Evolutionary conservation across 2,797 vertebrate genomes (phyloP).

Genomic region (Pantherophis alleghaniensis): DNA sequence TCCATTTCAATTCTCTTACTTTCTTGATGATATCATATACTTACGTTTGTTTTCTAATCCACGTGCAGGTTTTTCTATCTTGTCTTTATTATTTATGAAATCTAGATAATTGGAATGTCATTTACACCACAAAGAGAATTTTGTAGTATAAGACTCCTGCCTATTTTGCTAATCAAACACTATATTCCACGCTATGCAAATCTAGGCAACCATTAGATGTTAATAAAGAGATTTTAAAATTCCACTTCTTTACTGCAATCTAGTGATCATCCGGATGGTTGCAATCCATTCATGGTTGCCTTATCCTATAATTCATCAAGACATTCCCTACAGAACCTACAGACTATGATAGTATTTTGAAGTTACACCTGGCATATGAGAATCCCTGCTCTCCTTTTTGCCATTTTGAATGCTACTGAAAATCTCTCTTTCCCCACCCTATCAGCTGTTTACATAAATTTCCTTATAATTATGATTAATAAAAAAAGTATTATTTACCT

Average conservation of each 20-base stretch:
- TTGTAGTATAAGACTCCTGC: slow-evolving; percentile 26
- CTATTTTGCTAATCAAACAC: slow-evolving; percentile 39
- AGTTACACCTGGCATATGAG: not conserved
- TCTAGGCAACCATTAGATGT: not conserved
- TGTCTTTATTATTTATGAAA: slow-evolving; percentile 6
- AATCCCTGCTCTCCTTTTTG: not conserved
- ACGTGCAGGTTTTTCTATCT: not conserved
- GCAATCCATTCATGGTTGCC: not conserved
- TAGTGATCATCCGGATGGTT: not conserved
- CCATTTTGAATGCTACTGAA: not conserved
- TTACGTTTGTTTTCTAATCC: not conserved
- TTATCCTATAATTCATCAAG: not conserved
- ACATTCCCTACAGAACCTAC: not conserved
- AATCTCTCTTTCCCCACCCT: not conserved
- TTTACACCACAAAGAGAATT: slow-evolving; percentile 28
- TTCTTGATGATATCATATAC: not conserved
- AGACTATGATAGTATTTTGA: not conserved
- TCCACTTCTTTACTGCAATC: not conserved
- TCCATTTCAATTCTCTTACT: not conserved
- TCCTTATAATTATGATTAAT: not conserved
- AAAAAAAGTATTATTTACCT: not conserved
- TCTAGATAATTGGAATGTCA: slow-evolving; percentile 6
- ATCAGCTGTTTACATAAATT: not conserved
- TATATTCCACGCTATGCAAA: not conserved
- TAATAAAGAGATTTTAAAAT: not conserved